Base-by-base conservation (phyloP, 1,140 invertebrate genomes). In the Chrysomallon squamiferum region DNA sequence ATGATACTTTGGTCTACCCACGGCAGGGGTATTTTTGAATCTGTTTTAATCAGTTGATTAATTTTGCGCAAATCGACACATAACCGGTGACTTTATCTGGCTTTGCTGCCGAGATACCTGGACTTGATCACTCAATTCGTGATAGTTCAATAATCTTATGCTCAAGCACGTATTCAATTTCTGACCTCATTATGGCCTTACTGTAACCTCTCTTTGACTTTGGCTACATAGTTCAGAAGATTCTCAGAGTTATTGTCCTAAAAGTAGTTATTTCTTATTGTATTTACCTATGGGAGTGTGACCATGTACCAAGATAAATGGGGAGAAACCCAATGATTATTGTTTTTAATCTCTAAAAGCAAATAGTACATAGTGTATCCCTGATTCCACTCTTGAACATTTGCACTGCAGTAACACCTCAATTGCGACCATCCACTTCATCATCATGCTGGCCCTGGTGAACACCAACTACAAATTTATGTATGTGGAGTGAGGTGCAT, bases 101-200 rank as follows among this genome's bases (percentile, higher is more conserved):
- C 41, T 68, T 72, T 35, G 57, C 69, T 6, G 75, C 62, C 9
- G 69, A 32, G 11, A 76, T 45, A 61, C 66, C 71, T 22, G 74
- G 72, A 25, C 66, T 71, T 20, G 61, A 69, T 64, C 67, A 76
- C 13, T 70, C 41, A 64, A 61, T 69, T n/a, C 56, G 35, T 27
- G 62, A 66, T 22, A 56, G 65, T 64, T 74, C 66, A 54, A 74
- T 65, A 18, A 72, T 59, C n/a, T 65, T 60, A 62, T 73, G 59
- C 45, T 73, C 61, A 18, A 66, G 61, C 64, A 74, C 54, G 27
- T 66, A 87, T 29, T 74, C 59, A 2, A 87, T 47, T 66, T 85
- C 72, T 25, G 59, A 60, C 45, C 76, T 62, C 22, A 76, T 74
- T 66, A 87, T 85, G 58, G 84, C 63, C 27, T 65, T 41, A 58